Base-by-base conservation (phyloP, 2,888 invertebrate species). In the Aleiodes alternator region DNA sequence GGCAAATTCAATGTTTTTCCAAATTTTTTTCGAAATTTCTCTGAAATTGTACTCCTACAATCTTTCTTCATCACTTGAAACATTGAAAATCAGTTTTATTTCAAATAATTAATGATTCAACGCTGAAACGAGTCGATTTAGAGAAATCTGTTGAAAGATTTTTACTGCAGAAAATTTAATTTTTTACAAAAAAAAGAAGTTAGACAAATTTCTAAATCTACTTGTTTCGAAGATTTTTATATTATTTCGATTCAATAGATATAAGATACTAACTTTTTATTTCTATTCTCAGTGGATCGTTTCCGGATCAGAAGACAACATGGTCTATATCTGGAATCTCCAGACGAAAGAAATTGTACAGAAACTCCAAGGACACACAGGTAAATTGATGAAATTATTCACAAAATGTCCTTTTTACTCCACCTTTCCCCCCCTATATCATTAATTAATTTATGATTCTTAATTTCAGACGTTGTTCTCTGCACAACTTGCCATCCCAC, bases 301-400 rank as follows among this genome's bases (percentile, higher is more conserved):
- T 64, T 98, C 98, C 55, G 99, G 99, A n/a, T 99, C 99, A 4
- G 99, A 99, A 91, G 99, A 99, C 90, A 97, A 98, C 89, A 93
- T 97, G 92, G 98, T 99, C 0, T 99, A 99, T 89, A 98, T 99
- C 85, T 99, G 99, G 99, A 99, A 99, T 92, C 92, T 99, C 80
- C 99, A 99, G 90, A 98, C 98, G 12, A 99, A 99, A 91, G 99
- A 99, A 92, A 96, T 99, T 76, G 99, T 99, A 76, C 99, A 99
- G 90, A 97, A 97, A 90, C 91, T 99, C 78, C 95, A 96, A 84
- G 99, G 99, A 0, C 99, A 99, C 89, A 97, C 98, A 80, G 98
- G 98, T 94, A 93, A 71, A 61, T 31, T 64, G 23, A 55, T 43
- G 12, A 55, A 75, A 50, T 23, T 23, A 23, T 23, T 23, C 2